Conservation (phyloP, 2,113 vertebrate species). For the Carassius carassius region DNA sequence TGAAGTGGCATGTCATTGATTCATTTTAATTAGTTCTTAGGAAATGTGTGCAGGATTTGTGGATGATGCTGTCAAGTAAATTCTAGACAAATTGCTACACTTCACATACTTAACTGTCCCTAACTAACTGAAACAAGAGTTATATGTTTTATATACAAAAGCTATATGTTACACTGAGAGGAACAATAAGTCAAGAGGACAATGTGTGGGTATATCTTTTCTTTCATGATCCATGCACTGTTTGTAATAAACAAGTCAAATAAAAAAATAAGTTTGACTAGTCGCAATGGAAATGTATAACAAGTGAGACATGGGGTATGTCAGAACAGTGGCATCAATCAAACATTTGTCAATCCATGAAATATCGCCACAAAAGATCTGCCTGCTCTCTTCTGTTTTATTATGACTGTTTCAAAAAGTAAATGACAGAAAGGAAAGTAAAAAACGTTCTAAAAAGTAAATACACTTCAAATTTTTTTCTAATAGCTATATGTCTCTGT, state of each 20-base stretch:
- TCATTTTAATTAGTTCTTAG: conserved; percentile 78
- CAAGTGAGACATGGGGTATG: not conserved
- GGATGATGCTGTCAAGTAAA: conserved; percentile 69
- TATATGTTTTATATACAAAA: not conserved
- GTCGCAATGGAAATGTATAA: conserved; percentile 2
- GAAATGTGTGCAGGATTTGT: conserved; percentile 69
- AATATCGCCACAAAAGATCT: not conserved
- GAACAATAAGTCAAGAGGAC: conserved; percentile 9
- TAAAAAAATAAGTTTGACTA: not conserved
- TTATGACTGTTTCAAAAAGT: not conserved
- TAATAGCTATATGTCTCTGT: not conserved
- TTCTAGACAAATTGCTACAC: conserved; percentile 70
- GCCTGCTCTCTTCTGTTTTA: conserved; percentile 14
- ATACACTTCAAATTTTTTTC: too few relatives aligned
- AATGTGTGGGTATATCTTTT: not conserved
- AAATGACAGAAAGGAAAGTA: conserved; percentile 15
- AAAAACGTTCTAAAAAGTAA: not conserved
- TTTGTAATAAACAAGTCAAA: not conserved
- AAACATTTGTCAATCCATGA: not conserved
- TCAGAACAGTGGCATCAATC: not conserved
- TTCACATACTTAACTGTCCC: conserved; percentile 76
- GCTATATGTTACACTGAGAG: not conserved
- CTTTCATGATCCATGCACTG: not conserved
- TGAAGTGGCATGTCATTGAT: conserved; percentile 76
- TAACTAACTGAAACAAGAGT: conserved; percentile 43